Evolutionary conservation across 2,113 vertebrate genomes (phyloP).

Genomic region (Jaculus jaculus): DNA sequence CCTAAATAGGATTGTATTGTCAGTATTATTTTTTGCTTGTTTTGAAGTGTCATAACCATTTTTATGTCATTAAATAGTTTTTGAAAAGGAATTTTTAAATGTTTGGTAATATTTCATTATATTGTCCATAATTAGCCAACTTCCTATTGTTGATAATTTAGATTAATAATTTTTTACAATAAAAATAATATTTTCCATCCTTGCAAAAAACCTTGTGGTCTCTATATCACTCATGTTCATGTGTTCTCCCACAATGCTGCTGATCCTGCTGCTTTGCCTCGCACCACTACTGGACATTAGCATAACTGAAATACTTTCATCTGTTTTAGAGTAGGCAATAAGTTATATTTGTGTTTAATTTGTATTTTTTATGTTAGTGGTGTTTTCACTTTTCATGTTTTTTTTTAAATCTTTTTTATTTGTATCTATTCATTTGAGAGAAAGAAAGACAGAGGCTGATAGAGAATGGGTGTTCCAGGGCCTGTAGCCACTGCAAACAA

Average conservation of each 20-base stretch:
- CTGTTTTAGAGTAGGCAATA: not conserved
- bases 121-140: not conserved
- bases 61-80: conserved; percentile 28
- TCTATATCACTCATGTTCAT: not conserved
- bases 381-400: not conserved
- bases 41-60: conserved; percentile 27
- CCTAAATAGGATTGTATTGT: not conserved
- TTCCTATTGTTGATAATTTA: not conserved
- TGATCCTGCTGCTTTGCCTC: not conserved
- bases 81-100: conserved; percentile 34
- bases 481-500: too few species aligned
- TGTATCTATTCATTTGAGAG: too few species aligned
- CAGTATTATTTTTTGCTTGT: not conserved
- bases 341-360: conserved; percentile 1
- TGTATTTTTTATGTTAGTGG: not conserved
- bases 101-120: not conserved
- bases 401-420: not conserved
- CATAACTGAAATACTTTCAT: not conserved
- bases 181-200: not conserved
- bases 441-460: too few species aligned
- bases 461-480: not conserved
- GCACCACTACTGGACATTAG: not conserved
- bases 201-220: not conserved
- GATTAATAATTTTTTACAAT: not conserved
- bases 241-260: not conserved